Percentiles rank a stretch among this genome's conserved stretches.
Conservation (phyloP, 2,888 invertebrate species). For the Diaphora mendica region DNA sequence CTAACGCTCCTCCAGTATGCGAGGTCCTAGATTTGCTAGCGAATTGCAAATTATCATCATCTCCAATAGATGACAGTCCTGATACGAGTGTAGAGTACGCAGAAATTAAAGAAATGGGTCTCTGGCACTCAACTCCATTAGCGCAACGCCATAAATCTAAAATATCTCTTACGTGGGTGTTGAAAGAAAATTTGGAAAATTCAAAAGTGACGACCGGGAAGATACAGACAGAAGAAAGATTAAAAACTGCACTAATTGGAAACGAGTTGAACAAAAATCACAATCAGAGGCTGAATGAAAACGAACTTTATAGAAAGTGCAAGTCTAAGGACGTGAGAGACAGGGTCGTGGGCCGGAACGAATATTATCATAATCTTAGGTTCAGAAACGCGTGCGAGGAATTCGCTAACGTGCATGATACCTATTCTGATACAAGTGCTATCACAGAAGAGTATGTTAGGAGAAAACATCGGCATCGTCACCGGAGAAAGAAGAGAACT, state of each 20-base stretch:
- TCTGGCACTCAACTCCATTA: conserved; percentile 82
- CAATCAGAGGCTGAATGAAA: conserved; percentile 63
- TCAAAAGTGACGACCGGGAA: conserved; percentile 62
- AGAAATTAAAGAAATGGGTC: conserved; percentile 81
- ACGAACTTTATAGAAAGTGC: conserved; percentile 67
- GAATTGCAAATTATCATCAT: conserved; percentile 69
- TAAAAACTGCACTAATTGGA: conserved; percentile 52
- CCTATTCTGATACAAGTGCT: conserved; percentile 73
- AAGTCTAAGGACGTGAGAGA: conserved; percentile 63
- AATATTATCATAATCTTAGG: conserved; percentile 81
- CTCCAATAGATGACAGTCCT: conserved; percentile 54
- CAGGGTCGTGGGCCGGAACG: conserved; percentile 78
- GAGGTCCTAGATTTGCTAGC: conserved; percentile 78
- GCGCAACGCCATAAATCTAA: conserved; percentile 86
- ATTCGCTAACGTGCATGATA: conserved; percentile 69
- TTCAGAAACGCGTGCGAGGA: conserved; percentile 80
- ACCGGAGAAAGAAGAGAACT: conserved; percentile 75
- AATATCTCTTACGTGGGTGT: conserved; percentile 91
- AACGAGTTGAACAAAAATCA: conserved; percentile 60
- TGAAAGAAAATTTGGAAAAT: conserved; percentile 88
- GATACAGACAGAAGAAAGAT: conserved; percentile 54
- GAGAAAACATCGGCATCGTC: conserved; percentile 81
- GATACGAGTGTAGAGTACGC: conserved; percentile 75
- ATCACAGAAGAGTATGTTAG: conserved; percentile 77
- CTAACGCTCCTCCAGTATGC: conserved; percentile 61